Evolutionary conservation across 2,888 invertebrate species (phyloP), one percentile per base, ranked within the genome.

Genomic region (Ctenicera cuprea): DNA sequence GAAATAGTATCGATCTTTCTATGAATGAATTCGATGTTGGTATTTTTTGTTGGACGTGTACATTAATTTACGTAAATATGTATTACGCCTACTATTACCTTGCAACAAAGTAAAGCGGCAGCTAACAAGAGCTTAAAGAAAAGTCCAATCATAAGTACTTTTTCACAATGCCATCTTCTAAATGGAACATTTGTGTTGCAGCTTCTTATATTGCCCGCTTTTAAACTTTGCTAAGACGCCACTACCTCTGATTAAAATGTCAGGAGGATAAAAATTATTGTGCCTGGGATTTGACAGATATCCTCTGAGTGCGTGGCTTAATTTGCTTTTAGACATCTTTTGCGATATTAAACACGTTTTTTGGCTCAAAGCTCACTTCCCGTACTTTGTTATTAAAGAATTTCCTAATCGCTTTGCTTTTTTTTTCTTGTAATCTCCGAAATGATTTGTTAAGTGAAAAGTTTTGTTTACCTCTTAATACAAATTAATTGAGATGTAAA

Each of bases 171-270:
- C 73, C 78, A 76, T 78, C 76, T 71, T 69, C 71, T 74, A 71
- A 77, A 76, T 75, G 76, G 76, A 78, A 73, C 67, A 64, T 71
- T 72, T 73, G 73, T 62, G 71, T 70, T 70, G 73, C 64, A 70
- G 70, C 65, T 69, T 74, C 74, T 74, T 71, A 71, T 71, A 74
- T 74, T 62, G 68, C 71, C 33, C 71, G 74, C 62, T 70, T 65
- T 72, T 70, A 73, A 75, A 70, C 66, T 75, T 70, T 57, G 30
- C 54, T 63, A 77, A 72, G 64, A 65, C 69, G 54, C 75, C 77
- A 77, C 78, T 76, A 77, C 76, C 75, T 65, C 74, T 79, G 79
- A 79, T 79, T 79, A 79, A 79, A 79, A 76, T 77, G 79, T 76
- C 79, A 79, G 70, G 73, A 73, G 77, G 70, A 77, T 76, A 78